Evolutionary conservation across 2,888 invertebrate species (phyloP).

Genomic region (Aphidoletes aphidimyza): DNA sequence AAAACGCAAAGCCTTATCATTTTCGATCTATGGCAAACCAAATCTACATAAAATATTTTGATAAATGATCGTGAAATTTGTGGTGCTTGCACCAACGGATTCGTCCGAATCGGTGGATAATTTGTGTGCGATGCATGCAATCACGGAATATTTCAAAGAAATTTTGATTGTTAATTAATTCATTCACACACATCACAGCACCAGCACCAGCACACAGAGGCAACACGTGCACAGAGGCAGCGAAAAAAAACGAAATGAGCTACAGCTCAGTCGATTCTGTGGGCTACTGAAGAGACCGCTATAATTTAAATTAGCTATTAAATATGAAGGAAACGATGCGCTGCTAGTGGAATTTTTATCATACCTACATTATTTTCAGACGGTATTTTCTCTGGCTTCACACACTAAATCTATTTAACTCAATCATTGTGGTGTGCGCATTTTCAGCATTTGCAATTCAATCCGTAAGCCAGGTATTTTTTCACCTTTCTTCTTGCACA

Average conservation of each 20-base stretch:
- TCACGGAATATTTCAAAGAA: conserved; percentile 38
- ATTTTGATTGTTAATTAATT: conserved; percentile 9
- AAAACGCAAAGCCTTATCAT: background rate
- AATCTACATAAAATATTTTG: conserved; percentile 46
- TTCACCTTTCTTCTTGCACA: background rate
- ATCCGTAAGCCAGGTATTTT: background rate
- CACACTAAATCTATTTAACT: background rate
- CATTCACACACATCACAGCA: background rate
- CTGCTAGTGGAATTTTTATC: conserved; percentile 13
- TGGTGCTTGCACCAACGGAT: background rate
- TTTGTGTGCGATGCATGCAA: conserved; percentile 42
- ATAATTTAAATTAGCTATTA: background rate
- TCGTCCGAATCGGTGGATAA: background rate
- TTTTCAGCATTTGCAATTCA: background rate
- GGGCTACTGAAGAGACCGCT: no score
- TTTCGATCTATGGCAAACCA: background rate
- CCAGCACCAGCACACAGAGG: background rate
- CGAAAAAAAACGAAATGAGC: no score
- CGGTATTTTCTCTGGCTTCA: background rate
- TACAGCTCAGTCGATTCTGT: no score
- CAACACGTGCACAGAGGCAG: background rate
- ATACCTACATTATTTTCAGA: background rate
- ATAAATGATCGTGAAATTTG: background rate
- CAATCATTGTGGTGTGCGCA: no score
- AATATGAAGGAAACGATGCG: conserved; percentile 24